Evolutionary conservation across 1,140 invertebrate genomes (phyloP).

Genomic region (Pissodes strobi): DNA sequence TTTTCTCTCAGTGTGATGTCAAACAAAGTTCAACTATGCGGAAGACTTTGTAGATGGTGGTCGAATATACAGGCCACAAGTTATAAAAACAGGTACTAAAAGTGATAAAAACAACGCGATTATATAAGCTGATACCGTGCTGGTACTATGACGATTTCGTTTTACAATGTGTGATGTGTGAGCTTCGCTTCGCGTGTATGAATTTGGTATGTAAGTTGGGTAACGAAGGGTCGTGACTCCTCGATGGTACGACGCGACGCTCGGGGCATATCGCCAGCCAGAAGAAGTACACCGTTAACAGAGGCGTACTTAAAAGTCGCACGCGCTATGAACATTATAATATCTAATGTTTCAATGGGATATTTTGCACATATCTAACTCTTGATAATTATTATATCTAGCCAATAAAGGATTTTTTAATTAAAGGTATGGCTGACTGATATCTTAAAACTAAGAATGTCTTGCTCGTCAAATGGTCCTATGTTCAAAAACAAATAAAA

Average conservation of each 20-base stretch:
- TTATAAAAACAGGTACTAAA: conserved; percentile 9
- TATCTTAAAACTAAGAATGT: too few relatives aligned
- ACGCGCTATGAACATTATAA: too few relatives aligned
- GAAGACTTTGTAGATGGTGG: conserved; percentile 5
- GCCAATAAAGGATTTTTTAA: too few relatives aligned
- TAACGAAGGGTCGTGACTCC: conserved; percentile 56
- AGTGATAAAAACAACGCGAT: conserved; percentile 9
- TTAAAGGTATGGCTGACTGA: too few relatives aligned
- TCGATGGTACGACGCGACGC: conserved; percentile 50
- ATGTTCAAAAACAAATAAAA: too few relatives aligned
- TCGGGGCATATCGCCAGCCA: conserved; percentile 39
- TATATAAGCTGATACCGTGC: conserved; percentile 1
- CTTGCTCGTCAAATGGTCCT: too few relatives aligned
- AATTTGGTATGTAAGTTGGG: conserved; percentile 54
- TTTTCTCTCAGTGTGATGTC: too few relatives aligned
- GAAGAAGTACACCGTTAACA: conserved; percentile 31
- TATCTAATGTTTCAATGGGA: too few relatives aligned
- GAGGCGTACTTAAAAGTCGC: too few relatives aligned
- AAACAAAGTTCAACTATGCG: conserved; percentile 6
- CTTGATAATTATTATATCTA: too few relatives aligned
- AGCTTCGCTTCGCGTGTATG: conserved; percentile 49
- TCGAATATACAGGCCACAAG: conserved; percentile 8
- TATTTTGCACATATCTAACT: too few relatives aligned
- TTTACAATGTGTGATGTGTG: conserved; percentile 47
- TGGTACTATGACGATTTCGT: too few relatives aligned